Conservation (phyloP, 2,797 vertebrate species). For the Cyclura pinguis region DNA sequence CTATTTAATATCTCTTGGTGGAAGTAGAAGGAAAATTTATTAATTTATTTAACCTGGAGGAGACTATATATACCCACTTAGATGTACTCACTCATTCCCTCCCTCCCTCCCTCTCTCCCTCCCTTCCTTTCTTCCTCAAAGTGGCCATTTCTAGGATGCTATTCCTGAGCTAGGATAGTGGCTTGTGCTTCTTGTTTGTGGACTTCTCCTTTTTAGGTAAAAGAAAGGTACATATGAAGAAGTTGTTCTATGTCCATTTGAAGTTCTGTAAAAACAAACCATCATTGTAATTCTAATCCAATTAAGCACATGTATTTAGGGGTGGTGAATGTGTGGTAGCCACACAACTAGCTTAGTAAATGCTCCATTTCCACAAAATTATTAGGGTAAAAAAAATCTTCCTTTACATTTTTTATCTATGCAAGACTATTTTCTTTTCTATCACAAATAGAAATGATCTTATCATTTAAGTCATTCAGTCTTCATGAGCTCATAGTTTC, state of each 20-base stretch:
- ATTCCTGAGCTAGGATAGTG: background rate
- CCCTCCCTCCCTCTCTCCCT: too few relatives aligned
- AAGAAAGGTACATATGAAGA: background rate
- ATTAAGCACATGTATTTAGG: background rate
- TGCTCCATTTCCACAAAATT: background rate
- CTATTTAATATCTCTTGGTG: background rate
- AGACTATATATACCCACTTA: too few relatives aligned
- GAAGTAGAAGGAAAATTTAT: background rate
- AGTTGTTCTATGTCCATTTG: background rate
- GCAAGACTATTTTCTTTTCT: constrained; percentile 56
- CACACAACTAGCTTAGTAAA: too few relatives aligned
- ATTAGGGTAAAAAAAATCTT: constrained; percentile 17
- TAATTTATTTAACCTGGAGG: too few relatives aligned
- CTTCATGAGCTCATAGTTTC: constrained; percentile 70
- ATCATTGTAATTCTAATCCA: background rate
- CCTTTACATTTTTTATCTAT: constrained; percentile 66
- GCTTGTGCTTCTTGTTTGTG: background rate
- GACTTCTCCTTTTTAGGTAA: background rate
- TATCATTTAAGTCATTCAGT: constrained; percentile 73
- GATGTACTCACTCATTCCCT: too few relatives aligned
- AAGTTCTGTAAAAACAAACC: background rate
- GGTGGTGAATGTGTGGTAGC: background rate
- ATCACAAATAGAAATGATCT: constrained; percentile 72
- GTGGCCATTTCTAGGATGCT: background rate
- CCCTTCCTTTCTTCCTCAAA: background rate